A percentile compares a stretch with the other conserved stretches of the same genome.
Evolutionary conservation across 53 echinoderm and acorn worm genomes (phyloP).

Genomic region (Luidia sarsii): DNA sequence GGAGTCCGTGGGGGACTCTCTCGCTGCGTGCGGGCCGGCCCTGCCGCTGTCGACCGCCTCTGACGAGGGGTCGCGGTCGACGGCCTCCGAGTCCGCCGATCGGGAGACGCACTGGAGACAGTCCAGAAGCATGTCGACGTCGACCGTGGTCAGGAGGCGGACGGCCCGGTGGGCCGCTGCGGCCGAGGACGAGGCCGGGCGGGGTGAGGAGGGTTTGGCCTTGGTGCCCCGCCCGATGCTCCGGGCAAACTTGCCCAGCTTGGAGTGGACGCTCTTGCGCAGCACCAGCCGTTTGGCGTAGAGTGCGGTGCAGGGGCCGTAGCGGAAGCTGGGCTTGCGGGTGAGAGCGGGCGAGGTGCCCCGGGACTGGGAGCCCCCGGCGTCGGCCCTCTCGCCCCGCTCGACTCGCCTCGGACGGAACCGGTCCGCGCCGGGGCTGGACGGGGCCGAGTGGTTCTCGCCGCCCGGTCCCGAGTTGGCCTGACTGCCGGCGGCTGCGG

Average conservation of each 20-base stretch:
- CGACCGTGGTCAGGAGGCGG: constrained; percentile 66
- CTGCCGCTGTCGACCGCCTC: constrained; percentile 5
- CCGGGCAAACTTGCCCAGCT: constrained; percentile 55
- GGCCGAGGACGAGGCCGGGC: neutral
- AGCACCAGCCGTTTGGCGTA: constrained; percentile 48
- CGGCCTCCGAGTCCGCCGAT: constrained; percentile 3
- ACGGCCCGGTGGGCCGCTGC: constrained; percentile 41
- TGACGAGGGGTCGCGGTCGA: neutral
- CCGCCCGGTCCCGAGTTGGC: constrained; percentile 7
- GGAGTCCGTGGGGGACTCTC: neutral
- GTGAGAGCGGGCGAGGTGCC: constrained; percentile 28
- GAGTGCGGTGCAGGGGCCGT: constrained; percentile 38
- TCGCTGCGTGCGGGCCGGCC: too few relatives aligned
- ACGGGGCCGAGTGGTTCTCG: constrained; percentile 21
- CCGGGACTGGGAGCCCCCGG: constrained; percentile 44
- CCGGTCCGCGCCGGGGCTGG: constrained; percentile 24
- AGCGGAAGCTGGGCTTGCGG: constrained; percentile 48
- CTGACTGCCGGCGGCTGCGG: neutral
- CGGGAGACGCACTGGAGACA: constrained; percentile 66
- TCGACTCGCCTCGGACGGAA: constrained; percentile 31
- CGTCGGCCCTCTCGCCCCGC: too few relatives aligned
- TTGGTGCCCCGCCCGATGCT: constrained; percentile 33
- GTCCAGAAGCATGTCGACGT: constrained; percentile 70
- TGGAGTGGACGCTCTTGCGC: constrained; percentile 39
- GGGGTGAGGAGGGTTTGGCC: constrained; percentile 23